phyloP scores from a whole-genome alignment of 2,888 invertebrate species.

The Cheilosia urbana region DNA sequence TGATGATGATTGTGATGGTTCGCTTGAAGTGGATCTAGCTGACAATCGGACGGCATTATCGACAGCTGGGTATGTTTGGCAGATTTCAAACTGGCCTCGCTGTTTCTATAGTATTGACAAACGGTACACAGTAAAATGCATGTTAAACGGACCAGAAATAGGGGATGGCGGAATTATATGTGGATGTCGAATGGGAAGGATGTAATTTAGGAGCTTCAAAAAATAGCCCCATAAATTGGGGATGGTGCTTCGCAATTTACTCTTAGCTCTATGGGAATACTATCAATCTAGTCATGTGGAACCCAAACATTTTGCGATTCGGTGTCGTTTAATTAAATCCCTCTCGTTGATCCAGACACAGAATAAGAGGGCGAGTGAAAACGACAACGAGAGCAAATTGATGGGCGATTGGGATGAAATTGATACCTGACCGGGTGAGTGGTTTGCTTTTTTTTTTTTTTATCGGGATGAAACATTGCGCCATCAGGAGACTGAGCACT shows the following conservation, averaged over 20 bases:
- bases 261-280: conserved; percentile 5
- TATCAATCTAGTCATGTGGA: conserved; percentile 29
- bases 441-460: conserved; percentile 51
- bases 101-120: conserved; percentile 81
- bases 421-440: conserved; percentile 74
- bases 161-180: not conserved
- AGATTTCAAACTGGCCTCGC: conserved; percentile 83
- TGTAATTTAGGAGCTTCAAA: conserved; percentile 53
- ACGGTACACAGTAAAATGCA: conserved; percentile 48
- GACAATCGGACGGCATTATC: conserved; percentile 83
- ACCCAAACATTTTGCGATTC: conserved; percentile 58
- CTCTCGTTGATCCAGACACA: conserved; percentile 34
- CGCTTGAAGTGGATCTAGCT: conserved; percentile 83
- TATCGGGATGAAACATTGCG: conserved; percentile 35
- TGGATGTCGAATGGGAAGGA: not conserved
- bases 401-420: conserved; percentile 65
- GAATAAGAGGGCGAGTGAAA: not conserved
- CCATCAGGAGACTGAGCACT: conserved; percentile 14
- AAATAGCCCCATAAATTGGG: conserved; percentile 44
- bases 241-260: conserved; percentile 43
- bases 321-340: conserved; percentile 73
- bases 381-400: conserved; percentile 52
- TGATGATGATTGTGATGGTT: conserved; percentile 79
- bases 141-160: conserved; percentile 43
- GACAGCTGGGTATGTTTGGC: conserved; percentile 84